Percentiles rank a stretch among this genome's conserved stretches.
phyloP scores from a whole-genome alignment of 2,113 vertebrate species.

The Oceanodroma tethys region DNA sequence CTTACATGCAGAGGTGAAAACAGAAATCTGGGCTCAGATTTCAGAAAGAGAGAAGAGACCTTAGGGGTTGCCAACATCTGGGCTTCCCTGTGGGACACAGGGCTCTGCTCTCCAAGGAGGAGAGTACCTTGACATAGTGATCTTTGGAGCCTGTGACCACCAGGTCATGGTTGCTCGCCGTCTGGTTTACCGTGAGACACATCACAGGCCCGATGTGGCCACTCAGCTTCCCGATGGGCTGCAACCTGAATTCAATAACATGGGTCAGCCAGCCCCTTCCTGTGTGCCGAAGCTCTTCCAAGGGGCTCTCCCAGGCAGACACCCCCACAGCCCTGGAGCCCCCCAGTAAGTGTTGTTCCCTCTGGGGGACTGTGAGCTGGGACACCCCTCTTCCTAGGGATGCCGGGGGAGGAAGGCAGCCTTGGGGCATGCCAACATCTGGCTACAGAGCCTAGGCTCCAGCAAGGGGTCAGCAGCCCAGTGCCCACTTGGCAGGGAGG shows the following conservation, averaged over 20 bases:
- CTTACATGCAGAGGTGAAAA: background rate
- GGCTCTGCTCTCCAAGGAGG: background rate
- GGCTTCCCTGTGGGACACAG: background rate
- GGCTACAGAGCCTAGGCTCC: background rate
- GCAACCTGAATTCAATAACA: slow-evolving; percentile 75
- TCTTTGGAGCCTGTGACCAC: slow-evolving; percentile 98
- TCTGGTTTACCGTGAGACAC: slow-evolving; percentile 92
- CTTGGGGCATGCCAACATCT: rapidly evolving
- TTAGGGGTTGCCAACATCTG: background rate
- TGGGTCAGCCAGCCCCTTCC: background rate
- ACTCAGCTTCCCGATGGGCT: slow-evolving; percentile 87
- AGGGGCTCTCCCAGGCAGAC: background rate
- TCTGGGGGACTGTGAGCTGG: background rate
- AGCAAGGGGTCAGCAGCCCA: background rate
- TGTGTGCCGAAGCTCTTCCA: background rate
- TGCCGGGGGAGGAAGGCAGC: background rate
- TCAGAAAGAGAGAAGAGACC: background rate
- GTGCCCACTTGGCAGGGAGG: background rate
- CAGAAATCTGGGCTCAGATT: background rate
- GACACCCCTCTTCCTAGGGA: background rate
- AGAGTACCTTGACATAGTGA: slow-evolving; percentile 92
- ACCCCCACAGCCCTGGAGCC: no score
- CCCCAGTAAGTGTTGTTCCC: rapidly evolving
- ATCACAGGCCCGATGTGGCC: slow-evolving; percentile 96
- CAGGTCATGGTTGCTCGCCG: slow-evolving; percentile 86